These are phyloP conservation scores for Etheostoma perlongum DNA, from an alignment of 2,797 vertebrate genomes.

Conservation along the genomic window DNA sequence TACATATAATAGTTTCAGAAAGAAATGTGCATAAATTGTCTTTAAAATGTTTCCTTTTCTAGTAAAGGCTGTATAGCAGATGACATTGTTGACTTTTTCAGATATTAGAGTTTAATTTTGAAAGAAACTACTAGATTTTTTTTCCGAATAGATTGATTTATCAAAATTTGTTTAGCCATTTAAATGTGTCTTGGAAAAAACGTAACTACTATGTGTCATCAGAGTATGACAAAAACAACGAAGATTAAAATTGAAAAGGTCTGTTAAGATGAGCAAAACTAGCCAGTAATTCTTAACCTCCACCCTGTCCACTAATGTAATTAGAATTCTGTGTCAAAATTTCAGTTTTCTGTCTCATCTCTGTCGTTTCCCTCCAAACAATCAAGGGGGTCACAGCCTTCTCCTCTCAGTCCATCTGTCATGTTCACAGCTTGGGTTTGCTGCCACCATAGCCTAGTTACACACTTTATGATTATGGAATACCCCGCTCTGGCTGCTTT, in stretches of 20 bases:
- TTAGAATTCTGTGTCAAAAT: slow-evolving; percentile 46
- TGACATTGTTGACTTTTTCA: not conserved
- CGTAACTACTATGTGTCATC: not conserved
- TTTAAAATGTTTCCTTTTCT: not conserved
- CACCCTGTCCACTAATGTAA: slow-evolving; percentile 35
- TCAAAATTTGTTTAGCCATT: slow-evolving; percentile 1
- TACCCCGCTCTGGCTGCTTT: slow-evolving; percentile 4
- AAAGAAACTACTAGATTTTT: not conserved
- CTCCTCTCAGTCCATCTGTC: slow-evolving; percentile 54
- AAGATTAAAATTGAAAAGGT: not conserved
- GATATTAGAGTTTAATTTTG: not conserved
- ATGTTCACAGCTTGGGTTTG: slow-evolving; percentile 56
- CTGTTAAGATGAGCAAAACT: not conserved
- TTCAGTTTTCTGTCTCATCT: slow-evolving; percentile 40
- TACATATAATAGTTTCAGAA: not conserved
- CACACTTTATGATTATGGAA: slow-evolving; percentile 42
- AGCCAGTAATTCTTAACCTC: not conserved
- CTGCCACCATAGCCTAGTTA: slow-evolving; percentile 44
- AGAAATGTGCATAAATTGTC: not conserved
- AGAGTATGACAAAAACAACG: not conserved
- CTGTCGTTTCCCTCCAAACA: slow-evolving; percentile 33
- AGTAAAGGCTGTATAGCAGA: not conserved
- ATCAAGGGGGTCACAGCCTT: slow-evolving; percentile 30
- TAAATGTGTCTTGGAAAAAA: not conserved
- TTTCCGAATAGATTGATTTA: not conserved